phyloP scores from a whole-genome alignment of 1,140 invertebrate species.

The Trigoniulus corallinus region DNA sequence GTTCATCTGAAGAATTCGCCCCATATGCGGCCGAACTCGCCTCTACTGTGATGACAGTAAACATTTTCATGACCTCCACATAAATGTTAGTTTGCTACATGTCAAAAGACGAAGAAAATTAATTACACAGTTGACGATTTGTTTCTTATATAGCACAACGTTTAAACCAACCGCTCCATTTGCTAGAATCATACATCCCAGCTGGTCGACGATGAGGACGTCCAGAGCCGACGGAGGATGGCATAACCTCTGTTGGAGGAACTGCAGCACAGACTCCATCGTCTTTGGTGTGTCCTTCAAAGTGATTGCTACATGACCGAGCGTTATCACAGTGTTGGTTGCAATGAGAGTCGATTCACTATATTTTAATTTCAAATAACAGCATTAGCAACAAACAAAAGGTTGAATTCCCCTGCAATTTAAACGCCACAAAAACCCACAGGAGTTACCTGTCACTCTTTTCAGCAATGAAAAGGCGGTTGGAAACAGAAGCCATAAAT shows the following conservation, averaged over 20 bases:
- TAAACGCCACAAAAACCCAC: not conserved
- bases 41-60: slow-evolving; percentile 84
- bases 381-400: not conserved
- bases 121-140: not conserved
- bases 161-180: slow-evolving; percentile 46
- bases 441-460: slow-evolving; percentile 30
- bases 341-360: slow-evolving; percentile 77
- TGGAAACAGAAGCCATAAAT: slow-evolving; percentile 83
- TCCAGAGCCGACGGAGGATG: slow-evolving; percentile 70
- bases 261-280: slow-evolving; percentile 86
- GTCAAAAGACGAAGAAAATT: slow-evolving; percentile 25
- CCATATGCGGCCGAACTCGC: slow-evolving; percentile 79
- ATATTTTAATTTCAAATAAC: no score
- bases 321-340: slow-evolving; percentile 89
- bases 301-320: slow-evolving; percentile 90
- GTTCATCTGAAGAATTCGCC: slow-evolving; percentile 26
- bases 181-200: slow-evolving; percentile 92
- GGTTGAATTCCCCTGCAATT: not conserved
- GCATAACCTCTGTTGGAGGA: slow-evolving; percentile 92
- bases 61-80: slow-evolving; percentile 95
- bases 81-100: no score
- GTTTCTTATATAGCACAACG: slow-evolving; percentile 1
- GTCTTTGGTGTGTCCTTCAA: slow-evolving; percentile 78
- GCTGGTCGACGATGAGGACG: slow-evolving; percentile 85
- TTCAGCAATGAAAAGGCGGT: slow-evolving; percentile 56